Base-by-base conservation (phyloP, 1,140 invertebrate species). In the Aphaenogaster ashmeadi region DNA sequence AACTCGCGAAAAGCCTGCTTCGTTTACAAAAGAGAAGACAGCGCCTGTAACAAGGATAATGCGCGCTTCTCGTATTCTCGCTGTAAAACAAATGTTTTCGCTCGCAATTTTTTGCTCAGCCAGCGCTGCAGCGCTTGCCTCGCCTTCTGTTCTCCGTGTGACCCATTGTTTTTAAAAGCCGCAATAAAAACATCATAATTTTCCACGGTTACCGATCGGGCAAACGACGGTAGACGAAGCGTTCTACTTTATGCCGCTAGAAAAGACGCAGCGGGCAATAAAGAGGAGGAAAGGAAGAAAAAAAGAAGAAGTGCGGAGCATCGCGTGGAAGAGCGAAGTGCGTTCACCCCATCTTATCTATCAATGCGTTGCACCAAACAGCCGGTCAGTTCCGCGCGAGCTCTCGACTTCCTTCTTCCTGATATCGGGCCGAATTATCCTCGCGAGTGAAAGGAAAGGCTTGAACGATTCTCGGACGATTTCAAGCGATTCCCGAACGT, bases 301-400 rank as follows among this genome's bases (percentile, higher is more conserved):
- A 60, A 44, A 33, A 60, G 58, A 38, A 44, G 33, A 13, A 67
- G 15, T 21, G 54, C 50, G 47, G 69, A 69, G 78, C 85, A 62
- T 86, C 66, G 83, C 75, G 74, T 21, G 84, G 54, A 89, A 89
- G 87, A 87, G 87, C 38, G 67, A 91, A 88, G 92, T 91, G 87
- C 93, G 64, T 93, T 93, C 79, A 93, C 91, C 90, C 69, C 75
- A 71, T 74, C n/a, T 83, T 75, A 75, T 60, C 69, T 74, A 72
- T 81, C 80, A 62, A 84, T 62, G 41, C 60, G 54, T 79, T 74
- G 69, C 60, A 66, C 86, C 90, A 87, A 91, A 92, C 81, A 87
- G 83, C 66, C 85, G 88, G 71, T 47, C 83, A 81, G 86, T 91
- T 89, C 88, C 91, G 91, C 89, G 89, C 81, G 75, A 79, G 80